phyloP scores from a whole-genome alignment of 2,888 invertebrate genomes.

The Calliscelio sp. region DNA sequence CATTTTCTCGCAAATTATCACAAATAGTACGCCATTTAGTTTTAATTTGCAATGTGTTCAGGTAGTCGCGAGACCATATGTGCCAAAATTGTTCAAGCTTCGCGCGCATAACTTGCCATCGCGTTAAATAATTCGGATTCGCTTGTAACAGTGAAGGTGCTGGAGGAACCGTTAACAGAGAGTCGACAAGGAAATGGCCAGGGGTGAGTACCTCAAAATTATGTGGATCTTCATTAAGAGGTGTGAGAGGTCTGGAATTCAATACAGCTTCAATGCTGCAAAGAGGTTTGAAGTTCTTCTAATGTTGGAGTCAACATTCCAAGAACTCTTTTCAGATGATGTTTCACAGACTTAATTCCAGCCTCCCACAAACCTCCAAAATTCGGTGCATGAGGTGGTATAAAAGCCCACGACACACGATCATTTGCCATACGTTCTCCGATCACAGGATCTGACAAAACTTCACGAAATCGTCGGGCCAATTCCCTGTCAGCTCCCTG shows the following conservation, averaged over 20 bases:
- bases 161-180: background rate
- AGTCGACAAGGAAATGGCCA: background rate
- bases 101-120: background rate
- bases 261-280: background rate
- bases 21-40: too few species aligned
- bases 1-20: too few species aligned
- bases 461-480: background rate
- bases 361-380: background rate
- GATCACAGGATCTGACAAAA: background rate
- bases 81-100: background rate
- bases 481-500: background rate
- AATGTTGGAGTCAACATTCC: background rate
- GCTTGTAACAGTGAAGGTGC: background rate
- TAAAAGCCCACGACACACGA: conserved; percentile 1
- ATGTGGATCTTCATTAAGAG: background rate
- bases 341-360: conserved; percentile 13
- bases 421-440: background rate
- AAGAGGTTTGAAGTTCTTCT: conserved; percentile 1
- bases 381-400: background rate
- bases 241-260: conserved; percentile 8
- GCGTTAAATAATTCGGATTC: conserved; percentile 2
- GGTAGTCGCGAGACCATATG: too few species aligned
- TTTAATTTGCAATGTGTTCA: too few species aligned
- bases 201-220: background rate
- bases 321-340: conserved; percentile 3